Evolutionary conservation across 2,113 vertebrate genomes (phyloP), one percentile per base, ranked within the genome.

Genomic region (Aegypius monachus): DNA sequence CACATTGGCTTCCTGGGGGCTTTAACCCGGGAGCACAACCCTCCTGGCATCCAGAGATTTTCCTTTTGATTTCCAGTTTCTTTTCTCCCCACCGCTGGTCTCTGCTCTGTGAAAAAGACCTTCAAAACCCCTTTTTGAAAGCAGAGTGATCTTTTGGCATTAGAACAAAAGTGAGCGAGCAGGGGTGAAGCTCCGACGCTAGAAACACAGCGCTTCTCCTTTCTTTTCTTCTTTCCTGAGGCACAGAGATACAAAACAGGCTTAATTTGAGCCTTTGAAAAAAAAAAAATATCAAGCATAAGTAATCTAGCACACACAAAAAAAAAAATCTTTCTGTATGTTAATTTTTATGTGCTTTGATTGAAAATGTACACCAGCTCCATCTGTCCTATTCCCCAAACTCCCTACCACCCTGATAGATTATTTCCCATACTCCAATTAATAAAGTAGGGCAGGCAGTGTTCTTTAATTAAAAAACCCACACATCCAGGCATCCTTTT

Each of bases 361-460:
- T 91, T 96, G 95, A 86, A 96, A 96, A 96, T 86, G 80, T 86
- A 79, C 86, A 88, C 75, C 75, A 81, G 75, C 81, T 93, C 91
- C 94, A 95, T 94, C 97, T 95, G 91, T 96, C 95, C 85, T 95
- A 90, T 95, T 97, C 87, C 93, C 93, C 68, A 94, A 94, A 87
- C 96, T 95, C 92, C 53, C 93, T 72, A 86, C 91, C 85, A 47
- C 85, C 66, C 67, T 86, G 93, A 93, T 88, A 96, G 92, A 92
- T 96, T 95, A 94, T 93, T 96, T 97, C 90, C 82, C 80, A 61
- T 81, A 84, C 61, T 95, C 80, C 93, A 97, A 70, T 96, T 97
- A 96, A 97, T 97, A 92, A 97, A 97, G 85, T 96, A 97, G 96
- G 95, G 68, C 95, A 96, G 68, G 87, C 93, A 91, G 86, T 92